phyloP scores from a whole-genome alignment of 2,113 vertebrate genomes.

The Leptodactylus fuscus region DNA sequence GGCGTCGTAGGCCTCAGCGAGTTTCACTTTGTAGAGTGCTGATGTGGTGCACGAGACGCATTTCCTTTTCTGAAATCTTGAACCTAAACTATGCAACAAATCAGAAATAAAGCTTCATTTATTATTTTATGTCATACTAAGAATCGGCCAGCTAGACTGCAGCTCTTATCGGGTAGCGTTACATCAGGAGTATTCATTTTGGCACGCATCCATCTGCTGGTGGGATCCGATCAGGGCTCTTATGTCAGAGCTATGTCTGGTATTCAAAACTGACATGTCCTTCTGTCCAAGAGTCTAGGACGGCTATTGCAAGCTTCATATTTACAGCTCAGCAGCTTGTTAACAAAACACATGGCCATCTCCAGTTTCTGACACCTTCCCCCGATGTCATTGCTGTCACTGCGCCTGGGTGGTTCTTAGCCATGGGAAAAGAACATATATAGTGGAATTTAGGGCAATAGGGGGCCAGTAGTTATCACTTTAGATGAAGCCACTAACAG shows the following conservation, averaged over 20 bases:
- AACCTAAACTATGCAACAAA: too few relatives aligned
- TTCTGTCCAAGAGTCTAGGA: neutral
- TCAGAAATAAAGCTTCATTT: too few relatives aligned
- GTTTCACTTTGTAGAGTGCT: slow-evolving; percentile 10
- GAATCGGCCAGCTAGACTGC: too few relatives aligned
- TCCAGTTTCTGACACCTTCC: slow-evolving; percentile 22
- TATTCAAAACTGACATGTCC: neutral
- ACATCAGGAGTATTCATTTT: neutral
- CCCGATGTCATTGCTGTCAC: too few relatives aligned
- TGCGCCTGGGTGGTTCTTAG: too few relatives aligned
- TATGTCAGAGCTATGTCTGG: slow-evolving; percentile 6
- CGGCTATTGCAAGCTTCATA: neutral
- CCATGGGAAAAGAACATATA: too few relatives aligned
- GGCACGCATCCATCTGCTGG: neutral
- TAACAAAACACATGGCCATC: neutral
- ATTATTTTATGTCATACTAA: too few relatives aligned
- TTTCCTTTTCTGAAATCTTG: neutral
- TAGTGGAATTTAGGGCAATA: too few relatives aligned
- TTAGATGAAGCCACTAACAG: too few relatives aligned
- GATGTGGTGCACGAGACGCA: too few relatives aligned
- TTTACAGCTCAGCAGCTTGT: slow-evolving; percentile 15
- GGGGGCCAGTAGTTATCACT: too few relatives aligned
- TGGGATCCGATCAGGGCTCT: neutral
- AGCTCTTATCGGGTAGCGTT: neutral
- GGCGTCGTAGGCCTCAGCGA: neutral